phyloP scores from a whole-genome alignment of 2,113 vertebrate genomes.

The Rhynchopsitta pachyrhyncha region DNA sequence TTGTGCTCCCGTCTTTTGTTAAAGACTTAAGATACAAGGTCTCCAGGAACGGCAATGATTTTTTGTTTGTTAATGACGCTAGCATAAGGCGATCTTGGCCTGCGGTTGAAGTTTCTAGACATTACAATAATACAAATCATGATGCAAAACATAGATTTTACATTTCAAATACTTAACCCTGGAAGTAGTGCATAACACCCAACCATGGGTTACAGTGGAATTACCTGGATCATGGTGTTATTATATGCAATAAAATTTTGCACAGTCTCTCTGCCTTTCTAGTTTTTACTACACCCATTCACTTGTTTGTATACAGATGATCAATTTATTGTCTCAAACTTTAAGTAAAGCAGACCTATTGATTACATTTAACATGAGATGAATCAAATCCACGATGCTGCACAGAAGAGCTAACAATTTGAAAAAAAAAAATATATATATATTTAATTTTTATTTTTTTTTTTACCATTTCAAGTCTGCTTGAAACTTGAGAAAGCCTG shows the following conservation, averaged over 20 bases:
- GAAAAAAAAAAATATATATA: not conserved
- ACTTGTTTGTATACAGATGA: not conserved
- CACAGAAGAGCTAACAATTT: not conserved
- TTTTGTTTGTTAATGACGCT: not conserved
- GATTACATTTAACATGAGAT: not conserved
- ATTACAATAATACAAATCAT: not conserved
- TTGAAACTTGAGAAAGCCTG: conserved; percentile 75
- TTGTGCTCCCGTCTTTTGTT: not conserved
- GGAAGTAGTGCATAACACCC: not conserved
- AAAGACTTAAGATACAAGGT: not conserved
- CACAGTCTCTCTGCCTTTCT: not conserved
- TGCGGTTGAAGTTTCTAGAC: not conserved
- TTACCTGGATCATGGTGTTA: not conserved
- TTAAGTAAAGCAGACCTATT: not conserved
- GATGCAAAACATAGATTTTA: not conserved
- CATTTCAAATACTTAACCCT: not conserved
- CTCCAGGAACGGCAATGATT: not conserved
- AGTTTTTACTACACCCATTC: not conserved
- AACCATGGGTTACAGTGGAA: not conserved
- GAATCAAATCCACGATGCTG: not conserved
- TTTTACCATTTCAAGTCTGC: conserved; percentile 74
- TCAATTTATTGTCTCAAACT: not conserved
- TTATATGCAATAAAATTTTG: not conserved
- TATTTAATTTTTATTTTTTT: not conserved
- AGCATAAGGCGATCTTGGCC: not conserved